phyloP scores from a whole-genome alignment of 2,797 vertebrate genomes.

The Tenualosa ilisha region DNA sequence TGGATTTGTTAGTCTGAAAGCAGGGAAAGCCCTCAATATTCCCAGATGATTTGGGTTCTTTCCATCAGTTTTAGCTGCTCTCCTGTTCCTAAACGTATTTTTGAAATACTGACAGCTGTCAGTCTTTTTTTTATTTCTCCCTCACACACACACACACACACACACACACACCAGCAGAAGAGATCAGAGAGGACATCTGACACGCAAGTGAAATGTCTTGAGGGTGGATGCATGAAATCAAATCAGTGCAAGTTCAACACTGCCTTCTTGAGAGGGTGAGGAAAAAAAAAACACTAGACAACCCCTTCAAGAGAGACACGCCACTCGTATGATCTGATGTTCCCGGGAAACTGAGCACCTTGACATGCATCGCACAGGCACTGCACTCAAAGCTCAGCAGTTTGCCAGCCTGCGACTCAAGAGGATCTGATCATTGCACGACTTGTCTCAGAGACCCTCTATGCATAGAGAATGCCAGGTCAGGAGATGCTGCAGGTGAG shows the following conservation, averaged over 20 bases:
- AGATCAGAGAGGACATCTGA: constrained; percentile 33
- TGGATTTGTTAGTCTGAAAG: background rate
- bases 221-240: constrained; percentile 27
- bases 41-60: background rate
- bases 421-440: constrained; percentile 2
- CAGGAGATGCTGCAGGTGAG: background rate
- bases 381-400: background rate
- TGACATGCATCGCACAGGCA: background rate
- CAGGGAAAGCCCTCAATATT: background rate
- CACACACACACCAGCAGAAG: constrained; percentile 54
- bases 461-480: background rate
- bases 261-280: constrained; percentile 26
- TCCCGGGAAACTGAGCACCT: background rate
- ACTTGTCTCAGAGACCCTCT: background rate
- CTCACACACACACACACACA: constrained; percentile 59
- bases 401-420: background rate
- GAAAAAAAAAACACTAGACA: background rate
- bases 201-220: constrained; percentile 40
- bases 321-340: background rate
- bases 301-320: background rate
- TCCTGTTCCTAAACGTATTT: background rate
- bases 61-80: background rate
- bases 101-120: background rate
- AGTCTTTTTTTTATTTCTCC: constrained; percentile 42
- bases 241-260: background rate